Conservation (phyloP, 2,113 vertebrate genomes). For the Arenaria interpres region DNA sequence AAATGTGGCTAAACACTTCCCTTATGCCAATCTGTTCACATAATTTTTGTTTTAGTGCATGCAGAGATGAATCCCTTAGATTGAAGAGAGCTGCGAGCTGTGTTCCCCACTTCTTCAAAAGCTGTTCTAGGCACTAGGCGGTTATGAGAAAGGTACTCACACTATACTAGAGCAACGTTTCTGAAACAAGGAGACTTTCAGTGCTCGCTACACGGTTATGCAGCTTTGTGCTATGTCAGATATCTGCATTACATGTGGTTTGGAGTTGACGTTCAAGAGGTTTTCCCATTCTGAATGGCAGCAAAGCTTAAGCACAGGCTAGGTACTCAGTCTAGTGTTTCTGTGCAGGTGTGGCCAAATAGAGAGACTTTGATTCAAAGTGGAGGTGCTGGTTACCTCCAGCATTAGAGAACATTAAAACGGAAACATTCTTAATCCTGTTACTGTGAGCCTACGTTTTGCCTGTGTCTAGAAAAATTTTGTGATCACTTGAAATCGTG, state of each 20-base stretch:
- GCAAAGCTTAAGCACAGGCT: neutral
- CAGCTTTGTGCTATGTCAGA: neutral
- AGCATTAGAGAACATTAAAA: neutral
- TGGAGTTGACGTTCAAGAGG: neutral
- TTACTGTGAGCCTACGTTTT: neutral
- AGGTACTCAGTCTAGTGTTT: neutral
- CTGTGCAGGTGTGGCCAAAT: neutral
- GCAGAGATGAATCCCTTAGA: neutral
- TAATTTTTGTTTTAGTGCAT: neutral
- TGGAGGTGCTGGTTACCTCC: neutral
- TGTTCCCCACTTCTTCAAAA: neutral
- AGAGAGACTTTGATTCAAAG: neutral
- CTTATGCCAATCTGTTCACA: neutral
- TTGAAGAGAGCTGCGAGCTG: neutral
- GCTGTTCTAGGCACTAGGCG: neutral
- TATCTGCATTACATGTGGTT: neutral
- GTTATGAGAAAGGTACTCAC: neutral
- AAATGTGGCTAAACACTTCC: neutral
- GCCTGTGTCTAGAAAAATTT: neutral
- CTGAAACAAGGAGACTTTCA: neutral
- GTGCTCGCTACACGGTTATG: neutral
- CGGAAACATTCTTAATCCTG: neutral
- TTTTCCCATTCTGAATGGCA: neutral
- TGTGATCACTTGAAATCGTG: neutral
- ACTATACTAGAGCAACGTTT: neutral